Conservation (phyloP, 2,113 vertebrate species). For the Platanista minor region DNA sequence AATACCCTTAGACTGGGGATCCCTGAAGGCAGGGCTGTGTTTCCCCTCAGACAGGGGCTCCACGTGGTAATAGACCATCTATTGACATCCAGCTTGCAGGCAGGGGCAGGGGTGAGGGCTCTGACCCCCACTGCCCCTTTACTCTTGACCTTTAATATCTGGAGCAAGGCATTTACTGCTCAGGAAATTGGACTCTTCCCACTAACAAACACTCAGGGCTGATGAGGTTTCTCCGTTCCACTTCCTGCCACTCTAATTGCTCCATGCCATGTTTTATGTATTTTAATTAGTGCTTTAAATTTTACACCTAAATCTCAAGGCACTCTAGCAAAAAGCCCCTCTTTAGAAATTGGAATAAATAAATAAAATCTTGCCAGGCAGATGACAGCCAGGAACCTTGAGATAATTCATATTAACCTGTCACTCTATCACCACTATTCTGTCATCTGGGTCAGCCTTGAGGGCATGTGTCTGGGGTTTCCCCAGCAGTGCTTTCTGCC, state of each 20-base stretch:
- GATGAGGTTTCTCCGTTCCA: not conserved
- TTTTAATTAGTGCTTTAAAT: constrained; percentile 66
- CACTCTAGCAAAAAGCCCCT: not conserved
- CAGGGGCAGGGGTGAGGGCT: too few relatives aligned
- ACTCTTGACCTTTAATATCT: not conserved
- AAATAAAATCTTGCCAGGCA: constrained; percentile 24
- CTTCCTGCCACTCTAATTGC: constrained; percentile 23
- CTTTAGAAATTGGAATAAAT: constrained; percentile 55
- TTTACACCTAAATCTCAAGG: constrained; percentile 53
- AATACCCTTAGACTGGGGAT: not conserved
- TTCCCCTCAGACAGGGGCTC: not conserved
- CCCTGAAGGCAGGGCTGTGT: not conserved
- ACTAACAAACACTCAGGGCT: not conserved
- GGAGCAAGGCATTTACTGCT: not conserved
- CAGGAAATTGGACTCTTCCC: not conserved
- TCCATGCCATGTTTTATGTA: constrained; percentile 35
- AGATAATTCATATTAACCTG: not conserved
- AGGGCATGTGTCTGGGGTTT: not conserved
- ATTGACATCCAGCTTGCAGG: not conserved
- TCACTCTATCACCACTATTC: not conserved
- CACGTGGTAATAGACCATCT: too few relatives aligned
- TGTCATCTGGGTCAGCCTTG: not conserved
- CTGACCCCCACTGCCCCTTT: not conserved
- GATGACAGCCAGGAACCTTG: constrained; percentile 33
- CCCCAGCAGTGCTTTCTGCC: not conserved